Percentiles rank a stretch among this genome's conserved stretches.
These are phyloP conservation scores for Temnothorax longispinosus DNA, from an alignment of 1,140 invertebrate genomes.

Conservation along the genomic window DNA sequence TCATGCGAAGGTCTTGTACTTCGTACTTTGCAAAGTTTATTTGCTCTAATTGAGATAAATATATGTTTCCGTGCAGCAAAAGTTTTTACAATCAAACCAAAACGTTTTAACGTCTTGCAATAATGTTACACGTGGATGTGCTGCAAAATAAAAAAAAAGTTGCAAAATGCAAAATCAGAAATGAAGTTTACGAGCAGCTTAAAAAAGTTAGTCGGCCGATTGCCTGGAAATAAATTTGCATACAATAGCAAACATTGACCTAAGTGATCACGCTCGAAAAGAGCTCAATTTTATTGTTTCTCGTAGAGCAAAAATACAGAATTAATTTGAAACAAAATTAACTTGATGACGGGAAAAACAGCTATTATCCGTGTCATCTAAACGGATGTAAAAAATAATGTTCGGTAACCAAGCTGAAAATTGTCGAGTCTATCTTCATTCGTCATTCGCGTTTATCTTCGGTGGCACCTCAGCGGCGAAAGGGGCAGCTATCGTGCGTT, in stretches of 20 bases:
- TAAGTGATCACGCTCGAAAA: background rate
- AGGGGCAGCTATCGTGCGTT: background rate
- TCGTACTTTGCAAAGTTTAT: background rate
- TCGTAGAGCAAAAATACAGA: background rate
- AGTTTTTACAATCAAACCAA: too few relatives aligned
- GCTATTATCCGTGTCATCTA: constrained; percentile 21
- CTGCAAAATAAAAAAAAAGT: background rate
- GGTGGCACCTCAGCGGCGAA: background rate
- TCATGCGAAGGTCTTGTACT: background rate
- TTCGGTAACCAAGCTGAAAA: constrained; percentile 47
- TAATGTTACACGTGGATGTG: background rate
- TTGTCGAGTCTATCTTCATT: background rate
- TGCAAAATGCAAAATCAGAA: too few relatives aligned
- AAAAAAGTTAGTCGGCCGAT: background rate
- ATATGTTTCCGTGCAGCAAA: too few relatives aligned
- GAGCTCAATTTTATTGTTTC: background rate
- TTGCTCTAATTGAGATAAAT: background rate
- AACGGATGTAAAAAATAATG: constrained; percentile 38
- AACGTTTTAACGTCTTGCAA: too few relatives aligned
- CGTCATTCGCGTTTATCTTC: background rate
- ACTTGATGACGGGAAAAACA: too few relatives aligned
- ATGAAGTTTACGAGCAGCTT: background rate
- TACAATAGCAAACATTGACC: background rate
- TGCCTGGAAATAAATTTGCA: background rate
- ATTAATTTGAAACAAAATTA: too few relatives aligned